A percentile compares a stretch with the other conserved stretches of the same genome.
Conservation (phyloP, 2,888 invertebrate genomes). For the Panorpa germanica region DNA sequence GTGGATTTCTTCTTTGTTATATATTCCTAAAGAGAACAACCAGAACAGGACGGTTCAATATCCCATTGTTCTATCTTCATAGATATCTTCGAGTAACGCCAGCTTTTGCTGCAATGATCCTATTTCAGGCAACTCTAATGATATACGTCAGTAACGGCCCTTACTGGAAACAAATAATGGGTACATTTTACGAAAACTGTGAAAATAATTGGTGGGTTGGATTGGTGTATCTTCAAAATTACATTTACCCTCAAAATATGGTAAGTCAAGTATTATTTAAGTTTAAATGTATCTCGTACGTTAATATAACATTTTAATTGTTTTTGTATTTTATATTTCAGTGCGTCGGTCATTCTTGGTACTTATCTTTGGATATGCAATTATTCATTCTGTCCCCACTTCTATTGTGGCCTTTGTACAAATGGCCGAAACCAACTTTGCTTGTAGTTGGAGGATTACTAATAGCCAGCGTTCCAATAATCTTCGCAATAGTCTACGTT, state of each 20-base stretch:
- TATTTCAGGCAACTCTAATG: conserved; percentile 27
- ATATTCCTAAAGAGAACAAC: too few species aligned
- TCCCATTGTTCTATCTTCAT: conserved; percentile 23
- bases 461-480: conserved; percentile 13
- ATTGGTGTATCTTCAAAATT: conserved; percentile 29
- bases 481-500: not conserved
- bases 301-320: too few species aligned
- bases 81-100: conserved; percentile 31
- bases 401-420: conserved; percentile 27
- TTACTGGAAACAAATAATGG: conserved; percentile 21
- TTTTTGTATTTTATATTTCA: too few species aligned
- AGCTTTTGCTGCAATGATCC: conserved; percentile 27
- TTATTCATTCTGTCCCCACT: conserved; percentile 33
- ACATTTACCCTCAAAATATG: conserved; percentile 19
- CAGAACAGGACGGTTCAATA: conserved; percentile 20
- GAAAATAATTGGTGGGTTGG: conserved; percentile 26
- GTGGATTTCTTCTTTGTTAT: conserved; percentile 41
- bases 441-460: conserved; percentile 13
- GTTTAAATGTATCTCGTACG: too few species aligned
- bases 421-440: conserved; percentile 19
- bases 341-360: conserved; percentile 37
- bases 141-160: conserved; percentile 30
- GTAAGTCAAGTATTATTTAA: too few species aligned
- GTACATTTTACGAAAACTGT: conserved; percentile 16
- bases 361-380: conserved; percentile 36